Conservation (phyloP, 1,140 invertebrate genomes). For the Drosophila bocki region DNA sequence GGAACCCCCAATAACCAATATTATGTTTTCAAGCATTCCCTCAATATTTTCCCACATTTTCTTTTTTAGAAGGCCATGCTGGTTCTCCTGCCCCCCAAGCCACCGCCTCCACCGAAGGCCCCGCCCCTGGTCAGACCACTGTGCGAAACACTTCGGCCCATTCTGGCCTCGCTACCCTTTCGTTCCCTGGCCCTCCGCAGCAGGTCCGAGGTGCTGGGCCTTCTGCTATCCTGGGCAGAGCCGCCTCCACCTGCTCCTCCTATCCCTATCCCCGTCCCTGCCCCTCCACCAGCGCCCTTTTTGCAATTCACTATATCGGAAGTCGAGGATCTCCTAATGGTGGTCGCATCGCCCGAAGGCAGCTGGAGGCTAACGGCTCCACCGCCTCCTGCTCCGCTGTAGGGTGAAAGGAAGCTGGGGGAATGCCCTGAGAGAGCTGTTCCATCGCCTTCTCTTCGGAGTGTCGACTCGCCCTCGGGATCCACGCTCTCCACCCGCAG, state of each 20-base stretch:
- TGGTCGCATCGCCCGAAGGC: constrained; percentile 24
- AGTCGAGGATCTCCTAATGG: constrained; percentile 77
- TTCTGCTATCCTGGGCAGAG: constrained; percentile 52
- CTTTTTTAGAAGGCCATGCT: constrained; percentile 82
- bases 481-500: constrained; percentile 79
- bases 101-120: constrained; percentile 57
- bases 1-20: not conserved
- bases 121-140: constrained; percentile 72
- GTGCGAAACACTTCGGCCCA: constrained; percentile 83
- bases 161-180: constrained; percentile 77
- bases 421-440: constrained; percentile 34
- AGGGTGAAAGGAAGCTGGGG: constrained; percentile 65
- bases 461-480: constrained; percentile 48
- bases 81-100: constrained; percentile 66
- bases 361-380: constrained; percentile 22
- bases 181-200: constrained; percentile 77
- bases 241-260: not conserved
- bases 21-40: not conserved
- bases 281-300: constrained; percentile 2
- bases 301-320: constrained; percentile 73
- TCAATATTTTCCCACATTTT: not conserved
- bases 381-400: constrained; percentile 22
- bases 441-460: not conserved
- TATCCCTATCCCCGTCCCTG: constrained; percentile 29
- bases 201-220: constrained; percentile 82